phyloP scores from a whole-genome alignment of 2,888 invertebrate genomes.

The Dicyrtomina minuta region DNA sequence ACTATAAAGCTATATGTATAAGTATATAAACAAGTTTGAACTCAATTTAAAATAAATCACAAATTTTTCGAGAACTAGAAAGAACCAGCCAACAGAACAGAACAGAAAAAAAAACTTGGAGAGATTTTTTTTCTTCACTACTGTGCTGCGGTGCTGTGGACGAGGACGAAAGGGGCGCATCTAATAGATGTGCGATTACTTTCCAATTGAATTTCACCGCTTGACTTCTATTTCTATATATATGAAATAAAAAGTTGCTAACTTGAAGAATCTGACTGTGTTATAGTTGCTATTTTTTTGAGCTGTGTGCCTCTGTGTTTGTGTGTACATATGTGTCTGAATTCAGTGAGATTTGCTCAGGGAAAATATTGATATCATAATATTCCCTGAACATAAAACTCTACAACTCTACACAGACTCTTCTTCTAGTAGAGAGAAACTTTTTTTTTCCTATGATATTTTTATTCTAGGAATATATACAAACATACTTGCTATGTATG shows the following conservation, averaged over 20 bases:
- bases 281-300: no score
- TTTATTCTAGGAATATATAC: not conserved
- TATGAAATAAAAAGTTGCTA: not conserved
- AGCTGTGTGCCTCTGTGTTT: no score
- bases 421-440: no score
- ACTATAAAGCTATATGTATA: no score
- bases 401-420: no score
- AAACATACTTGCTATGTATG: no score
- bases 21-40: conserved; percentile 7
- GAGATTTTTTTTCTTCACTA: not conserved
- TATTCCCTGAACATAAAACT: no score
- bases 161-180: not conserved
- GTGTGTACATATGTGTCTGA: no score
- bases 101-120: not conserved
- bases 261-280: not conserved
- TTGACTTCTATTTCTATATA: not conserved
- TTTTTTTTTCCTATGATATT: no score
- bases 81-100: not conserved
- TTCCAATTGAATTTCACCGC: conserved; percentile 13
- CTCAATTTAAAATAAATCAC: not conserved
- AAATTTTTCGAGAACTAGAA: no score
- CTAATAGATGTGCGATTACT: conserved; percentile 3
- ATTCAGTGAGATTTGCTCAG: no score
- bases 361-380: no score
- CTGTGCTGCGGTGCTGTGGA: not conserved